Base-by-base conservation (phyloP, 2,888 invertebrate genomes). In the Acronicta aceris region DNA sequence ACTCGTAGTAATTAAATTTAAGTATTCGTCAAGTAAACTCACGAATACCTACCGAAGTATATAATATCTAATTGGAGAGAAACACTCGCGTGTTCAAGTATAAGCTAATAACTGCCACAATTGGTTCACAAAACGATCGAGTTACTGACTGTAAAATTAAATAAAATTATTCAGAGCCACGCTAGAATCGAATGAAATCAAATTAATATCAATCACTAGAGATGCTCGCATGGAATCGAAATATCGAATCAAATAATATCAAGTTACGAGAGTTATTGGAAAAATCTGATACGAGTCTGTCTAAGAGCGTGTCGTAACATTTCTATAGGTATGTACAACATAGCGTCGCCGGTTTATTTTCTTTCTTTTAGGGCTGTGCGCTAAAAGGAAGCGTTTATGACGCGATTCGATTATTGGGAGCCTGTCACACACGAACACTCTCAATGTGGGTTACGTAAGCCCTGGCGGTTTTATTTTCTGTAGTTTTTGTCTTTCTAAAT, bases 371-470 rank as follows among this genome's bases (percentile, higher is more conserved):
- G 53, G 13, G 50, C 59, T 49, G 33, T 15, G 54, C 38, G 64
- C 42, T 61, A 54, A 59, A 72, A 59, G 49, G 41, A 17, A 56
- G 58, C 38, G 43, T 63, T 60, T 63, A 73, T 46, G 48, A 15
- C 42, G 16, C 33, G 50, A 61, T 73, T 58, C 57, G 48, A 73
- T 72, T 76, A 72, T 67, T 36, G 52, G 45, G 10, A 45, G 46
- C 43, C 21, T 67, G 54, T 41, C 38, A 50, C 46, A 40, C 12
- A 21, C 12, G 52, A 53, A 68, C 56, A 54, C 41, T 59, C 21
- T 40, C n/a, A 13, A 7, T 30, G 51, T 2, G 15, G 17, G 12
- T 15, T 15, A 33, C 13, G 12, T 7, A 33, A 10, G n/a, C 7
- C 3, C 8, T 42, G 38, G 40, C 45, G 54, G 0, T 33, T 55